Evolutionary conservation across 2,113 vertebrate species (phyloP), one percentile per base, ranked within the genome.

Genomic region (Prietella phreatophila): DNA sequence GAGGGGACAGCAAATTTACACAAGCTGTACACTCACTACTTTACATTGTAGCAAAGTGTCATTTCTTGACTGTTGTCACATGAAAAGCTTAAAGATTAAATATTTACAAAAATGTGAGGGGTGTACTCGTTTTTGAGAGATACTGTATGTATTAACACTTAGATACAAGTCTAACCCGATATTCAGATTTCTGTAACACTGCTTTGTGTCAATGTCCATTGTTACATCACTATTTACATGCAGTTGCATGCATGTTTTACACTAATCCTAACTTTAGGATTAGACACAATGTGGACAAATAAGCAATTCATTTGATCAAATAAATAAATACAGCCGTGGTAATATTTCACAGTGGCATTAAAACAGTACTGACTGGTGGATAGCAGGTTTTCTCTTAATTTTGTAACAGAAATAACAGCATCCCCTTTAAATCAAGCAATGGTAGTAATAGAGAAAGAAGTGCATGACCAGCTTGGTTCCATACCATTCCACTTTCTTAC

Each of bases 401-500:
- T 27, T 27, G 22, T 76, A 47, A 27, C 22, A 76, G 36, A 76
- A 73, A 14, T 33, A 39, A 73, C 69, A 73, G 69, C 36, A 39
- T 39, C 69, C 33, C 11, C 13, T 19, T 75, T 75, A 75, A 76
- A 78, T 50, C 22, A 53, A 55, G 11, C 25, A n/a, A 27, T 19
- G 27, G 1, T 47, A 14, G n/a, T 4, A 67, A 61, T n/a, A 85
- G 14, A 53, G 14, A 9, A 27, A 20, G n/a, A 65, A 5, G 36
- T 56, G 33, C 7, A 36, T 10, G 53, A 5, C 13, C 14, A 53
- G n/a, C 17, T 25, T 27, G 20, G 60, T 39, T 33, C 3, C 94
- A 88, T 93, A 99, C 98, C 97, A 67, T 95, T 95, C 98, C 98
- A 99, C 86, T 99, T 99, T 88, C 93, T 96, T 90, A 99, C 98